Evolutionary conservation across 2,888 invertebrate species (phyloP), one percentile per base, ranked within the genome.

Genomic region (Apamea crenata): DNA sequence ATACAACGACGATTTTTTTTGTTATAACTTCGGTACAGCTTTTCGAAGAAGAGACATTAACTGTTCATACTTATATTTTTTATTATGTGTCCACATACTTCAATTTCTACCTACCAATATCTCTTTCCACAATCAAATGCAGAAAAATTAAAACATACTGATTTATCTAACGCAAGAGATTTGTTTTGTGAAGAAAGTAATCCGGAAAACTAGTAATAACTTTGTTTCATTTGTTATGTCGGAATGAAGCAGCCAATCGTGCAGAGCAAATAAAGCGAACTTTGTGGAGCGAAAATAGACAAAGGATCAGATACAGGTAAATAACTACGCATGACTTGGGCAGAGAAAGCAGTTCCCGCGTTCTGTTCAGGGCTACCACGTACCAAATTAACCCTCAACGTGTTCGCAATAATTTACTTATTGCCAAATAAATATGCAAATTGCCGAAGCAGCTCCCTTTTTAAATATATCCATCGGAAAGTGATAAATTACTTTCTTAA

Each of bases 261-360:
- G 93, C 92, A 92, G 92, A 95, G 93, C 93, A 95, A 96, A 96
- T 96, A 96, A 95, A 95, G 92, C 93, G 90, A 91, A 94, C 92
- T 95, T 95, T 94, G 94, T 95, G 94, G 91, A 95, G 95, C 96
- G 95, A 95, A 94, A 96, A 96, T 94, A 96, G 95, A 96, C 96
- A 96, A 96, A 95, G 95, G 95, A 94, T 95, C 94, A 91, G 93
- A 95, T 94, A 95, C 96, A 96, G 96, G 96, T 96, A 96, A 95
- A 94, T 94, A 95, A 95, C 94, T 93, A 94, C 93, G 94, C 94
- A 93, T 93, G 94, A 93, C 92, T 94, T 90, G 92, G 92, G 90
- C 90, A 91, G 91, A 91, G 94, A 93, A 93, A 95, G 94, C 93
- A 91, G 93, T 94, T 92, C 90, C 91, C 90, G 93, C 91, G 92